These are phyloP conservation scores for Platichthys flesus DNA, from an alignment of 2,113 vertebrate species.

Conservation along the genomic window DNA sequence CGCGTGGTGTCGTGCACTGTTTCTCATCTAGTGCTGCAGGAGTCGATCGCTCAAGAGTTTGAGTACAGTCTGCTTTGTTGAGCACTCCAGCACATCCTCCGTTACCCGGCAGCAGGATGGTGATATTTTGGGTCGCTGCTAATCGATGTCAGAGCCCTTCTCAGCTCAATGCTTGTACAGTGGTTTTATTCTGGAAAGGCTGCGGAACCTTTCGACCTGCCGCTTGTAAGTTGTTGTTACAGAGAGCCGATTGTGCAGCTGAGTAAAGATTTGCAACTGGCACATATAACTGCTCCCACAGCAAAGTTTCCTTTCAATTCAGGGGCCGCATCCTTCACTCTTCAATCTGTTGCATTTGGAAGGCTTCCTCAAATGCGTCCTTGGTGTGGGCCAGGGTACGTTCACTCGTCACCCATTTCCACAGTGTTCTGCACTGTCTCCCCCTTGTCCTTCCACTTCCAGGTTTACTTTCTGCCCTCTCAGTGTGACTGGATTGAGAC, in stretches of 20 bases:
- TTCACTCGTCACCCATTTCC: conserved; percentile 12
- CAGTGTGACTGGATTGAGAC: conserved; percentile 15
- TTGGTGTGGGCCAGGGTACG: conserved; percentile 1
- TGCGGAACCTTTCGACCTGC: conserved; percentile 17
- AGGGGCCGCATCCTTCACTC: not conserved
- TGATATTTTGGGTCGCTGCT: conserved; percentile 27
- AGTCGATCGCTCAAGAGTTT: not conserved
- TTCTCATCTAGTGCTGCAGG: not conserved
- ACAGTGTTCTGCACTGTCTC: conserved; percentile 13
- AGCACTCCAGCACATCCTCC: not conserved
- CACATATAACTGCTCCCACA: not conserved
- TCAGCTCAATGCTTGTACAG: conserved; percentile 13
- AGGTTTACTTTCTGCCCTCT: not conserved
- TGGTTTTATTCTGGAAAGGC: conserved; percentile 15
- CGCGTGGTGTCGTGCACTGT: not conserved
- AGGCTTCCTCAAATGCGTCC: too few species aligned
- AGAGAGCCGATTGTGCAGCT: conserved; percentile 6
- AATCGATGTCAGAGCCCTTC: conserved; percentile 28
- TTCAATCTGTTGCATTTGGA: too few species aligned
- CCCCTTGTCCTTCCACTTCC: conserved; percentile 19
- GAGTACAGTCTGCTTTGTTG: conserved; percentile 26
- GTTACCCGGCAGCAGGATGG: not conserved
- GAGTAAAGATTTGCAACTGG: not conserved
- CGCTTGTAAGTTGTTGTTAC: not conserved
- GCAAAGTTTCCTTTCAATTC: not conserved